These are phyloP conservation scores for Rousettus leschenaultii DNA, from an alignment of 2,113 vertebrate species.

Conservation along the genomic window DNA sequence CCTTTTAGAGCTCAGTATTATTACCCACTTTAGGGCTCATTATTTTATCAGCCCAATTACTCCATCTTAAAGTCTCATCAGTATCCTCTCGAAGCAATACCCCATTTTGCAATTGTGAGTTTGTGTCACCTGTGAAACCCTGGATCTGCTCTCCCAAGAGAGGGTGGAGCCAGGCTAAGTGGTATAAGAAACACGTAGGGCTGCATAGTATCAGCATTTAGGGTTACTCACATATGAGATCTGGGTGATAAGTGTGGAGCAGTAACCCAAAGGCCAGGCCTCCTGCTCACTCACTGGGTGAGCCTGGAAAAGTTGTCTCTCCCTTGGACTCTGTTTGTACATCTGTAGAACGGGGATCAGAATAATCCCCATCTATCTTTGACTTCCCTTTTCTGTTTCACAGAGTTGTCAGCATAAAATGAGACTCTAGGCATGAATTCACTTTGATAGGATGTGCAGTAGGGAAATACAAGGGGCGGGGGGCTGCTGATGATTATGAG, in stretches of 20 bases:
- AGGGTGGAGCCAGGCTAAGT: background rate
- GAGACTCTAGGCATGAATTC: background rate
- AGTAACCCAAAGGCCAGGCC: background rate
- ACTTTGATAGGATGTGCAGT: background rate
- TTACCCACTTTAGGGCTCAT: conserved; percentile 55
- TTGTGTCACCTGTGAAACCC: background rate
- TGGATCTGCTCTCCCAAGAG: background rate
- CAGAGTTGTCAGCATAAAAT: conserved; percentile 14
- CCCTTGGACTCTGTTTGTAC: background rate
- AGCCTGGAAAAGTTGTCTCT: background rate
- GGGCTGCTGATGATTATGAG: background rate
- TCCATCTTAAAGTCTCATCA: conserved; percentile 42
- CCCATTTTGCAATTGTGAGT: conserved; percentile 28
- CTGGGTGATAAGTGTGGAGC: background rate
- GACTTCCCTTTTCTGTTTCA: background rate
- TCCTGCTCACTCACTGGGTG: background rate
- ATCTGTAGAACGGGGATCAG: background rate
- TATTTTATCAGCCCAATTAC: conserved; percentile 56
- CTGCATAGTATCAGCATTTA: background rate
- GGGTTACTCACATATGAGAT: background rate
- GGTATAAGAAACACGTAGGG: background rate
- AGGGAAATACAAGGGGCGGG: conserved; percentile 2
- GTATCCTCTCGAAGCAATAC: background rate
- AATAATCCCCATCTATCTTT: background rate
- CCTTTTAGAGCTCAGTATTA: conserved; percentile 50